phyloP scores from a whole-genome alignment of 1,140 invertebrate genomes.

The Caenorhabditis briggsae region DNA sequence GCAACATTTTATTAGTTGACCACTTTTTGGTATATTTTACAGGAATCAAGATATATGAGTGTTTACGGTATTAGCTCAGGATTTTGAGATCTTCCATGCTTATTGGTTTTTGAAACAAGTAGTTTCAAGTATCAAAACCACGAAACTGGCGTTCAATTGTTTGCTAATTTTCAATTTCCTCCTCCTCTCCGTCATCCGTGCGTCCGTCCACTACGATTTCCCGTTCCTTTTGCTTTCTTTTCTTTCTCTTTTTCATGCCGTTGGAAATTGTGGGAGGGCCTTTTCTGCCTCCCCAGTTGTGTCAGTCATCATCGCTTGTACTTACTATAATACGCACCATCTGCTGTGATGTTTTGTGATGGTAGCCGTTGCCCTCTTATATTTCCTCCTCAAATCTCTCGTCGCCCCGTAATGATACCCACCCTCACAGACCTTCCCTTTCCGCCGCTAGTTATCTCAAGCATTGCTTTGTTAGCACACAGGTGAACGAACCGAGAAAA shows the following conservation, averaged over 20 bases:
- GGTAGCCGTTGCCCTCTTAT: conserved; percentile 30
- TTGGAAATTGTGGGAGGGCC: background rate
- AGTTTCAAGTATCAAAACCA: conserved; percentile 7
- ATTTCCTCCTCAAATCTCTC: background rate
- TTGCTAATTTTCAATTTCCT: conserved; percentile 55
- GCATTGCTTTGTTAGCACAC: conserved; percentile 54
- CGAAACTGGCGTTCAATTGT: conserved; percentile 36
- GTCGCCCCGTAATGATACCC: conserved; percentile 22
- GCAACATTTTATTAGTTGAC: too few relatives aligned
- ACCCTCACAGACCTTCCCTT: background rate
- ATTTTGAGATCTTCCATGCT: too few relatives aligned
- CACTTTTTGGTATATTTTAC: too few relatives aligned
- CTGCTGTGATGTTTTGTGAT: conserved; percentile 47
- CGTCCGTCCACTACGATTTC: conserved; percentile 45
- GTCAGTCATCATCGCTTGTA: conserved; percentile 38
- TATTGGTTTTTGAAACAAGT: background rate
- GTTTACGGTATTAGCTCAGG: too few relatives aligned
- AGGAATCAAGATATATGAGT: too few relatives aligned
- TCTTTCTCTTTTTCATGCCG: conserved; percentile 33
- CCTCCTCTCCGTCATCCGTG: conserved; percentile 24
- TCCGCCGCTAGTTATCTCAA: conserved; percentile 46
- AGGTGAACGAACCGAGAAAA: conserved; percentile 48
- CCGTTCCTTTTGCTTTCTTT: conserved; percentile 48
- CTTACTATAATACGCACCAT: conserved; percentile 47
- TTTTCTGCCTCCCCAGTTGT: background rate